These are phyloP conservation scores for Reinhardtius hippoglossoides DNA, from an alignment of 2,113 vertebrate genomes.

Conservation along the genomic window DNA sequence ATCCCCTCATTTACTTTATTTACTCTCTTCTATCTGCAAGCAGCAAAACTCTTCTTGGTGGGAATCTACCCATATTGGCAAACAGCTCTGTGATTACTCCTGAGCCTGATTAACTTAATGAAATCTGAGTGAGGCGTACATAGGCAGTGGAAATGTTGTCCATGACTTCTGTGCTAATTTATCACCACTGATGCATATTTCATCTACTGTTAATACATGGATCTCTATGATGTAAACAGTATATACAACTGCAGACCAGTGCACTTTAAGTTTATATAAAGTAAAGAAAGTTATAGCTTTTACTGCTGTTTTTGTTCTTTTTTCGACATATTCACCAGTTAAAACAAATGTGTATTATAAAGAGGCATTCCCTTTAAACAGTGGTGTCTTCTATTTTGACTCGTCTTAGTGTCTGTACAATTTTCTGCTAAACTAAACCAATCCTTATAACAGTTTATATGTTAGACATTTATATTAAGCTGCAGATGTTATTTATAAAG, in stretches of 20 bases:
- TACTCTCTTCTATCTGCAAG: slow-evolving; percentile 12
- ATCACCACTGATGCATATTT: slow-evolving; percentile 39
- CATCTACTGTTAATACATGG: slow-evolving; percentile 28
- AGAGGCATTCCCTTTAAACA: background rate
- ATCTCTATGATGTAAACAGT: slow-evolving; percentile 58
- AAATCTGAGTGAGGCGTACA: slow-evolving; percentile 68
- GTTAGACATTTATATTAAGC: background rate
- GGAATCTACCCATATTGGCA: slow-evolving; percentile 13
- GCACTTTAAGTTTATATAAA: slow-evolving; percentile 32
- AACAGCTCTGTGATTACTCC: slow-evolving; percentile 62
- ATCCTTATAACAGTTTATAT: background rate
- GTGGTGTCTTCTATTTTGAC: background rate
- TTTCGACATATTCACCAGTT: slow-evolving; percentile 8
- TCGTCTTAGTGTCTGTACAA: background rate
- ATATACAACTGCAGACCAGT: slow-evolving; percentile 40
- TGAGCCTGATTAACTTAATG: slow-evolving; percentile 79
- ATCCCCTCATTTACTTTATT: slow-evolving; percentile 40
- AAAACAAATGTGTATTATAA: background rate
- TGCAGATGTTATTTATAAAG: background rate
- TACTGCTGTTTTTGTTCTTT: slow-evolving; percentile 7
- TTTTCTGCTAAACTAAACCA: background rate
- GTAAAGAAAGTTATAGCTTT: slow-evolving; percentile 37
- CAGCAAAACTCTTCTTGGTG: slow-evolving; percentile 23
- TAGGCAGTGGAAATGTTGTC: slow-evolving; percentile 57
- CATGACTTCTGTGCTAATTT: slow-evolving; percentile 56